Conservation (phyloP, 2,113 vertebrate species). For the Gavialis gangeticus region DNA sequence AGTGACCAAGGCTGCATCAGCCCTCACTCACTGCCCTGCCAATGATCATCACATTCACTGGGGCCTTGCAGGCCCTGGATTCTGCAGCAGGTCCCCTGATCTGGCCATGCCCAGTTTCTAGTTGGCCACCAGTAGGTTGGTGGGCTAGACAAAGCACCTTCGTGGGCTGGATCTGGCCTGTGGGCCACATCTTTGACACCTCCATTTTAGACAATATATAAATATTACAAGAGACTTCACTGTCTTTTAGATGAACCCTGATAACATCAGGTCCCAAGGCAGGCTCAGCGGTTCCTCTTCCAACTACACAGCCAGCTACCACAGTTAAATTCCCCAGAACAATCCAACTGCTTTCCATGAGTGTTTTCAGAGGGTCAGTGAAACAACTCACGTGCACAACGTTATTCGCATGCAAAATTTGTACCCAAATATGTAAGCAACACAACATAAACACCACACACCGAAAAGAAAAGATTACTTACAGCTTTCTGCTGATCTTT, state of each 20-base stretch:
- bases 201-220: neutral
- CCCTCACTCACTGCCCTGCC: no score
- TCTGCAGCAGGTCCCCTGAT: no score
- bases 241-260: neutral
- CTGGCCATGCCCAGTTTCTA: no score
- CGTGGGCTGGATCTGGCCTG: no score
- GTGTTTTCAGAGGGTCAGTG: neutral
- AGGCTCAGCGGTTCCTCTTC: neutral
- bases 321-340: neutral
- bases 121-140: no score
- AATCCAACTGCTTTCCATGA: fast-evolving
- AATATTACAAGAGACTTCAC: neutral
- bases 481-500: conserved; percentile 98
- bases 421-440: fast-evolving
- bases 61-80: no score
- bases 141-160: no score
- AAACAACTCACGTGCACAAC: neutral
- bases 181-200: no score
- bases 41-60: no score
- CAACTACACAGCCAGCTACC: neutral
- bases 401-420: neutral
- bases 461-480: conserved; percentile 60
- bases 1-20: no score
- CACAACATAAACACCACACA: neutral
- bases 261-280: neutral